phyloP scores from a whole-genome alignment of 2,797 vertebrate genomes.

The Podargus strigoides region DNA sequence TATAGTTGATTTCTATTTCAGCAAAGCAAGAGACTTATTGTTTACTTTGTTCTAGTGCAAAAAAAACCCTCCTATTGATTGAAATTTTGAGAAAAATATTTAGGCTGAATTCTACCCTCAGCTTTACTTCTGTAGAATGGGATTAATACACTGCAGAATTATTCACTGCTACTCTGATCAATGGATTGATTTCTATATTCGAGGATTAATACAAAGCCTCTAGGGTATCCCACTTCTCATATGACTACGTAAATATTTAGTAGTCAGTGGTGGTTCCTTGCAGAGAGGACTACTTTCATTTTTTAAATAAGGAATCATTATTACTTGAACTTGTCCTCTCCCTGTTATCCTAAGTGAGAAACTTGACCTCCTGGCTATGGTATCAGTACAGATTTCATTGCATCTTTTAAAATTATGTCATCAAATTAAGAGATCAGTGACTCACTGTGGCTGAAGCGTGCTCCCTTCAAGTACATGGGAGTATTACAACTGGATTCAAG shows the following conservation, averaged over 20 bases:
- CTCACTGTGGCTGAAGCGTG: background rate
- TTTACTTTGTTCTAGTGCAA: background rate
- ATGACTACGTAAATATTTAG: background rate
- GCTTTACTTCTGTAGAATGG: background rate
- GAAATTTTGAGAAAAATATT: background rate
- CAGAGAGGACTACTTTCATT: background rate
- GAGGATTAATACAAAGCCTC: background rate
- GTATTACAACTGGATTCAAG: background rate
- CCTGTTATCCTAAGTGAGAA: background rate
- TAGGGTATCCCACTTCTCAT: background rate
- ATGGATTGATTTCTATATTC: background rate
- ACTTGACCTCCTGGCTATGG: background rate
- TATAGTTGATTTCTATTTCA: background rate
- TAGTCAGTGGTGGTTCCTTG: background rate
- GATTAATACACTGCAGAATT: background rate
- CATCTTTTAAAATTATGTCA: background rate
- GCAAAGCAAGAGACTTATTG: background rate
- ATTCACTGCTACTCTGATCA: background rate
- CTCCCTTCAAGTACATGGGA: background rate
- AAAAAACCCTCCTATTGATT: background rate
- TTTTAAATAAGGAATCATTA: background rate
- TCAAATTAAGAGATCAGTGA: background rate
- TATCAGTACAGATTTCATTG: background rate
- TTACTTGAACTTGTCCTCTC: background rate
- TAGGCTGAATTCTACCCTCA: background rate